These are phyloP conservation scores for Phyllotreta cruciferae DNA, from an alignment of 2,888 invertebrate genomes.

Conservation along the genomic window DNA sequence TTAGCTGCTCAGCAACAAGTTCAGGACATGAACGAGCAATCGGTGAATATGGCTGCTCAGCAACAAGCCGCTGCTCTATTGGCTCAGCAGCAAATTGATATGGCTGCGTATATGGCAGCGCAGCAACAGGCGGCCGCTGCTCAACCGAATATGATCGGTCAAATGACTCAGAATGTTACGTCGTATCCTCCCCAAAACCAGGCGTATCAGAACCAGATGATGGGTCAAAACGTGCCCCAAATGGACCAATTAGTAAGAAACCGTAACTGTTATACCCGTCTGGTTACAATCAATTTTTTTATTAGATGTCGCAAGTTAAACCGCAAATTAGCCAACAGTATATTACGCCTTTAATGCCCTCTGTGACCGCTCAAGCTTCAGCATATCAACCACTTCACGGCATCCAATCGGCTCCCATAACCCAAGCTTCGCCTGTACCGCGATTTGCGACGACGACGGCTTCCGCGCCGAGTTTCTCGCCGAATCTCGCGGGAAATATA, in stretches of 20 bases:
- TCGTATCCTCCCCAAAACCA: not conserved
- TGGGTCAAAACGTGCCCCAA: not conserved
- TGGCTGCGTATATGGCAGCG: not conserved
- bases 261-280: not conserved
- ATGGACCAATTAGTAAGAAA: conserved; percentile 7
- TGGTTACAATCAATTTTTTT: not conserved
- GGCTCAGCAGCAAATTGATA: not conserved
- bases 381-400: conserved; percentile 9
- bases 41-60: not conserved
- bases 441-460: not conserved
- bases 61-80: not conserved
- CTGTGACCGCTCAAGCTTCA: not conserved
- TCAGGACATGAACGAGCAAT: not conserved
- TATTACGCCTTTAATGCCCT: not conserved
- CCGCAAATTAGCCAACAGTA: conserved; percentile 2
- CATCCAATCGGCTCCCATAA: conserved; percentile 4
- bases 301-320: not conserved
- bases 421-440: not conserved
- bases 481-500: not conserved
- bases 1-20: not conserved
- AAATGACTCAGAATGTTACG: not conserved
- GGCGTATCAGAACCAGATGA: not conserved
- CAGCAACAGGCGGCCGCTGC: not conserved
- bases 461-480: conserved; percentile 1
- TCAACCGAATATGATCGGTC: not conserved